Conservation (phyloP, 2,888 invertebrate species). For the Acholoe squamosa region DNA sequence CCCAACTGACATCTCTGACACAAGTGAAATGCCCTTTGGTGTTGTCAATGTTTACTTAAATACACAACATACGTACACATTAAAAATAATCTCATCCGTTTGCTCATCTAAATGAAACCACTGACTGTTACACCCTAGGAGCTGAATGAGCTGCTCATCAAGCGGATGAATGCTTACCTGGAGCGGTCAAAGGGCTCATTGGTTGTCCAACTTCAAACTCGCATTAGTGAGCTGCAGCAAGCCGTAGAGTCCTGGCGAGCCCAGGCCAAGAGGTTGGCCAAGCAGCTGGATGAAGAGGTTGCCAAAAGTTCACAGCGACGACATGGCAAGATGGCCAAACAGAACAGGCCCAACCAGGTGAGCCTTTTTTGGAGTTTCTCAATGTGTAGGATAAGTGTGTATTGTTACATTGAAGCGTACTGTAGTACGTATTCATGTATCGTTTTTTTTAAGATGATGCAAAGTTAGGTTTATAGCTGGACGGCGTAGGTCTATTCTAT, state of each 20-base stretch:
- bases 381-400: no score
- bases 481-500: no score
- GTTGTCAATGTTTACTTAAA: no score
- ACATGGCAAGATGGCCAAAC: background rate
- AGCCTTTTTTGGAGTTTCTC: background rate
- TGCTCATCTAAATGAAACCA: no score
- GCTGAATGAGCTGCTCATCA: slow-evolving; percentile 28
- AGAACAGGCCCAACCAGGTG: slow-evolving; percentile 2
- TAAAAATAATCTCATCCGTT: no score
- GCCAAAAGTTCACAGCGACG: background rate
- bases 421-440: no score
- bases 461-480: no score
- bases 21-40: no score
- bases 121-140: slow-evolving; percentile 9
- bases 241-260: slow-evolving; percentile 41
- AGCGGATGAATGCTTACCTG: slow-evolving; percentile 38
- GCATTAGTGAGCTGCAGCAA: slow-evolving; percentile 28
- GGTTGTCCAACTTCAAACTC: slow-evolving; percentile 4
- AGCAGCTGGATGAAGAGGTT: slow-evolving; percentile 42
- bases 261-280: slow-evolving; percentile 48
- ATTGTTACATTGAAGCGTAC: no score
- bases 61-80: no score
- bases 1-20: no score
- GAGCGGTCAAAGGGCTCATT: background rate
- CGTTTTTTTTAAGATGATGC: no score